Conservation (phyloP, 1,140 invertebrate species). For the Drosophila busckii region DNA sequence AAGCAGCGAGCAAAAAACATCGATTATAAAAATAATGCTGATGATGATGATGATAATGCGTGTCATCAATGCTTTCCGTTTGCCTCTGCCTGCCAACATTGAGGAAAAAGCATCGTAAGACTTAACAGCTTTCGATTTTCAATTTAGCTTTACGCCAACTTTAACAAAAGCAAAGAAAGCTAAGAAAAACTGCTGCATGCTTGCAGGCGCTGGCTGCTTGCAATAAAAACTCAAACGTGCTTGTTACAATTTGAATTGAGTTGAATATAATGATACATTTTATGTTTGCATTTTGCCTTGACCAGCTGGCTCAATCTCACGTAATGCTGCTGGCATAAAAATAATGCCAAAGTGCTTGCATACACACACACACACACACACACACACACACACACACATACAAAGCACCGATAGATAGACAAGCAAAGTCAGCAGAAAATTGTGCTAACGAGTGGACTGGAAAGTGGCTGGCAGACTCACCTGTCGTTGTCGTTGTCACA, state of each 20-base stretch:
- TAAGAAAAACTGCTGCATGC: conserved; percentile 46
- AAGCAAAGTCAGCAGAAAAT: conserved; percentile 1
- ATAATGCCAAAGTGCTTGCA: conserved; percentile 29
- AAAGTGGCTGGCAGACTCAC: background rate
- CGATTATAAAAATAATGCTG: conserved; percentile 39
- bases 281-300: conserved; percentile 69
- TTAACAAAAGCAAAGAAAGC: too few relatives aligned
- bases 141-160: conserved; percentile 46
- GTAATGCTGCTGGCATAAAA: conserved; percentile 62
- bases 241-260: too few relatives aligned
- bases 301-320: conserved; percentile 73
- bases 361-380: too few relatives aligned
- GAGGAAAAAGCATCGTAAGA: conserved; percentile 40
- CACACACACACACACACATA: too few relatives aligned
- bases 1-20: conserved; percentile 26
- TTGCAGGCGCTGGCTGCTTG: conserved; percentile 18
- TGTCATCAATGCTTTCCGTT: conserved; percentile 39
- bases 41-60: conserved; percentile 13
- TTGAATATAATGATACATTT: conserved; percentile 74
- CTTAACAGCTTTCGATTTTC: conserved; percentile 69
- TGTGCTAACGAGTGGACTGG: background rate
- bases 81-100: too few relatives aligned
- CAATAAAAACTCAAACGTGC: too few relatives aligned
- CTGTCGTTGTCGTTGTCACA: conserved; percentile 14
- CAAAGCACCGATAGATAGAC: too few relatives aligned